phyloP scores from a whole-genome alignment of 2,888 invertebrate genomes.

The Beris morrisii region DNA sequence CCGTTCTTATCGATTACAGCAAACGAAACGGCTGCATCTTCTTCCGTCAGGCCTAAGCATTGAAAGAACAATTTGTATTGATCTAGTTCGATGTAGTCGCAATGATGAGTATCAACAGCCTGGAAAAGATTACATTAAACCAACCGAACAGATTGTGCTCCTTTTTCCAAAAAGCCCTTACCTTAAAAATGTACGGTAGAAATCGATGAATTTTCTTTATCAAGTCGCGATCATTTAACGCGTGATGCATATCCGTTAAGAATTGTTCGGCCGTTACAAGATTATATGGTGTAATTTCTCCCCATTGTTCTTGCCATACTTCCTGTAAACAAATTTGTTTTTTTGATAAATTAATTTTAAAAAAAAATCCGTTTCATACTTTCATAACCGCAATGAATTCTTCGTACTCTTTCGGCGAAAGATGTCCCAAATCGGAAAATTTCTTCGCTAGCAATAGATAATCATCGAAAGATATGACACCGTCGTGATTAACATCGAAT shows the following conservation, averaged over 20 bases:
- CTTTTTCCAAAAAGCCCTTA: constrained; percentile 48
- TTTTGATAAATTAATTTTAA: constrained; percentile 8
- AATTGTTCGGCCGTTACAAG: constrained; percentile 80
- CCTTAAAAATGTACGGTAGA: constrained; percentile 81
- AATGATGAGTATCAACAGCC: constrained; percentile 81
- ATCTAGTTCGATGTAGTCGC: constrained; percentile 75
- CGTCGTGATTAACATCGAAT: constrained; percentile 83
- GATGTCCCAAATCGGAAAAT: constrained; percentile 75
- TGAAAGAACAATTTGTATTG: constrained; percentile 83
- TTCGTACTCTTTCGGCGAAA: constrained; percentile 65
- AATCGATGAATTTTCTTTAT: constrained; percentile 76
- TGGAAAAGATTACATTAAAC: constrained; percentile 47
- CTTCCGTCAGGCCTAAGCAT: constrained; percentile 73
- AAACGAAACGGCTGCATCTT: constrained; percentile 77
- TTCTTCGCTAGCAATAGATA: constrained; percentile 73
- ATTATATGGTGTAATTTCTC: constrained; percentile 79
- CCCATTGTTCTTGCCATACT: constrained; percentile 84
- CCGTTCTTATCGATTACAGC: constrained; percentile 76
- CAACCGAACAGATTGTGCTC: background rate
- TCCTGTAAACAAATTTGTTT: constrained; percentile 56
- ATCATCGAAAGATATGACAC: constrained; percentile 81
- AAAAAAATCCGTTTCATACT: constrained; percentile 55
- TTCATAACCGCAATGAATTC: constrained; percentile 73
- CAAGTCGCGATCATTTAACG: constrained; percentile 73
- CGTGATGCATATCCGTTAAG: constrained; percentile 79